Evolutionary conservation across 2,888 invertebrate species (phyloP).

Genomic region (Pollenia griseotomentosa): DNA sequence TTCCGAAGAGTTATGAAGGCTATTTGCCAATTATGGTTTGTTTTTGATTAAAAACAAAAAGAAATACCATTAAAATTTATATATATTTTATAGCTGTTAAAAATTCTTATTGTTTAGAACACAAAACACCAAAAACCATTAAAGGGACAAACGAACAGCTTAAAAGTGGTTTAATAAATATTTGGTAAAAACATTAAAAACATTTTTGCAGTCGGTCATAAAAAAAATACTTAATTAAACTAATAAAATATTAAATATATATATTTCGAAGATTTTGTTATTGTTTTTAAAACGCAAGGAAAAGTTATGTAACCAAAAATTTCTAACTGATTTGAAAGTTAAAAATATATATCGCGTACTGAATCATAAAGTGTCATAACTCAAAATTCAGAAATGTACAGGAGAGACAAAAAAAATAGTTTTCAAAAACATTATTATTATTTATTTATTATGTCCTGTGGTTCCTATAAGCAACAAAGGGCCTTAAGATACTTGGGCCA

Average conservation of each 20-base stretch:
- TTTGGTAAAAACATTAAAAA: conserved; percentile 13
- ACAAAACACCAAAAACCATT: background rate
- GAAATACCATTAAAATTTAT: background rate
- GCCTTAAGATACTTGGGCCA: background rate
- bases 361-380: too few relatives aligned
- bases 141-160: background rate
- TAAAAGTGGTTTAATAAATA: conserved; percentile 21
- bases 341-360: too few relatives aligned
- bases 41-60: background rate
- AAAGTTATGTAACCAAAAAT: too few relatives aligned
- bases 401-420: too few relatives aligned
- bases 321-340: too few relatives aligned
- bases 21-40: too few relatives aligned
- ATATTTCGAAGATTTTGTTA: background rate
- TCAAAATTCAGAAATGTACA: too few relatives aligned
- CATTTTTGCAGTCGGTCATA: background rate
- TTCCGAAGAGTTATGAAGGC: too few relatives aligned
- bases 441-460: too few relatives aligned
- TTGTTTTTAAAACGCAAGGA: too few relatives aligned
- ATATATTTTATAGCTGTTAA: background rate
- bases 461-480: too few relatives aligned
- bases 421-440: too few relatives aligned
- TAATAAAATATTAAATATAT: conserved; percentile 16
- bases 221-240: conserved; percentile 17
- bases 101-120: background rate